phyloP scores from a whole-genome alignment of 2,888 invertebrate genomes.

The Melieria picta region DNA sequence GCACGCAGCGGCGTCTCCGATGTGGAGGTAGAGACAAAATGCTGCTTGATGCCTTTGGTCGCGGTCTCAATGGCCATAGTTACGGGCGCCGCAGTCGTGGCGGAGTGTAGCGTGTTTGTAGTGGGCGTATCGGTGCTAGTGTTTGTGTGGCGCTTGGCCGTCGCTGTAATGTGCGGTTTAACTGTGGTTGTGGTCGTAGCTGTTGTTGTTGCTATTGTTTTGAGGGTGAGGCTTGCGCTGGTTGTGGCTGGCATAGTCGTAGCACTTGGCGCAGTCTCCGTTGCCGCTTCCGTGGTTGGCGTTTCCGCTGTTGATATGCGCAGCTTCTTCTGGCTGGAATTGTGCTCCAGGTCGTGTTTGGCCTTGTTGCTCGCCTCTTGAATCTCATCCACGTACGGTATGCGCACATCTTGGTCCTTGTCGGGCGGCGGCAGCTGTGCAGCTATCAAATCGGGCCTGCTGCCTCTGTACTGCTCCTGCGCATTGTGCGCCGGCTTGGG shows the following conservation, averaged over 20 bases:
- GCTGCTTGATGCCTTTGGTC: background rate
- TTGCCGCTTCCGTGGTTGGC: background rate
- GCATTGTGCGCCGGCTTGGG: slow-evolving; percentile 33
- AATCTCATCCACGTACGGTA: slow-evolving; percentile 48
- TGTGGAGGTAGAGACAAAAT: slow-evolving; percentile 52
- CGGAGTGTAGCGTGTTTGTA: slow-evolving; percentile 13
- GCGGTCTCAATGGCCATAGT: background rate
- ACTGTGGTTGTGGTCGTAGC: slow-evolving; percentile 33
- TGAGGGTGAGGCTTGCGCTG: slow-evolving; percentile 14
- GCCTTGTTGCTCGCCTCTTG: slow-evolving; percentile 17
- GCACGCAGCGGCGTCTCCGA: slow-evolving; percentile 49
- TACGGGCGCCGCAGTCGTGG: slow-evolving; percentile 19
- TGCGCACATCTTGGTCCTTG: slow-evolving; percentile 50
- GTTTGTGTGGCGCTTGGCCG: background rate
- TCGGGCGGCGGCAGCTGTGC: slow-evolving; percentile 62
- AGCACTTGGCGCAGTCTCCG: slow-evolving; percentile 7
- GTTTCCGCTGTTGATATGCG: slow-evolving; percentile 33
- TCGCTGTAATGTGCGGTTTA: slow-evolving; percentile 7
- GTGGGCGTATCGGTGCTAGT: slow-evolving; percentile 5
- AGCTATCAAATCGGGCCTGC: slow-evolving; percentile 50
- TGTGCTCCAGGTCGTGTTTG: slow-evolving; percentile 35
- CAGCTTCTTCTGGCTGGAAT: slow-evolving; percentile 33
- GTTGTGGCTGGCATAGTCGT: slow-evolving; percentile 25
- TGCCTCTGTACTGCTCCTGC: slow-evolving; percentile 39
- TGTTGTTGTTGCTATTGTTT: slow-evolving; percentile 20